phyloP scores from a whole-genome alignment of 2,888 invertebrate species.

The Archips xylosteana region DNA sequence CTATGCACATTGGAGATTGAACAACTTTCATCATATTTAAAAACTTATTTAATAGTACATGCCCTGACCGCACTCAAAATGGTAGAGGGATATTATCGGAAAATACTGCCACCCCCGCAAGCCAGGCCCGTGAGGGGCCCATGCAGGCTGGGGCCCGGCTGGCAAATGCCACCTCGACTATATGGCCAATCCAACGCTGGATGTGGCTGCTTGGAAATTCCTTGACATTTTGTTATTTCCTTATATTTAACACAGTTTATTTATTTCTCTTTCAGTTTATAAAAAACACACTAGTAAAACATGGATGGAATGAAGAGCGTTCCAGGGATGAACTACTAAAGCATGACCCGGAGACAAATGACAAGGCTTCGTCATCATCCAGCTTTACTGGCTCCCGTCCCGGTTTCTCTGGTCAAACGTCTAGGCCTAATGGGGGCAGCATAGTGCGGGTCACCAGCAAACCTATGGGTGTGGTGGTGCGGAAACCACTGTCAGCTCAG shows the following conservation, averaged over 20 bases:
- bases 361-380: slow-evolving; percentile 54
- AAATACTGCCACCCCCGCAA: too few relatives aligned
- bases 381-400: slow-evolving; percentile 58
- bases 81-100: too few relatives aligned
- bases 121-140: too few relatives aligned
- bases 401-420: slow-evolving; percentile 58
- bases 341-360: slow-evolving; percentile 77
- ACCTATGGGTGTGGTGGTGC: slow-evolving; percentile 50
- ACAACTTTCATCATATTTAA: too few relatives aligned
- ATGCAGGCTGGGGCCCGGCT: too few relatives aligned
- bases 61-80: too few relatives aligned
- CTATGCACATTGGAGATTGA: too few relatives aligned
- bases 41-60: too few relatives aligned
- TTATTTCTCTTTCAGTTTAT: slow-evolving; percentile 72
- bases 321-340: slow-evolving; percentile 83
- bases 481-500: slow-evolving; percentile 60
- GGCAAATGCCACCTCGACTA: too few relatives aligned
- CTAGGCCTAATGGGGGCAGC: slow-evolving; percentile 52
- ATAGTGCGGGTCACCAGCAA: slow-evolving; percentile 64
- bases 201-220: too few relatives aligned
- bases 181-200: too few relatives aligned
- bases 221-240: too few relatives aligned
- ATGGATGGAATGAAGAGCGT: slow-evolving; percentile 84
- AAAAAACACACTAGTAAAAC: slow-evolving; percentile 82
- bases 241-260: neutral